phyloP scores from a whole-genome alignment of 1,140 invertebrate species.

The Lepidostoma basale region DNA sequence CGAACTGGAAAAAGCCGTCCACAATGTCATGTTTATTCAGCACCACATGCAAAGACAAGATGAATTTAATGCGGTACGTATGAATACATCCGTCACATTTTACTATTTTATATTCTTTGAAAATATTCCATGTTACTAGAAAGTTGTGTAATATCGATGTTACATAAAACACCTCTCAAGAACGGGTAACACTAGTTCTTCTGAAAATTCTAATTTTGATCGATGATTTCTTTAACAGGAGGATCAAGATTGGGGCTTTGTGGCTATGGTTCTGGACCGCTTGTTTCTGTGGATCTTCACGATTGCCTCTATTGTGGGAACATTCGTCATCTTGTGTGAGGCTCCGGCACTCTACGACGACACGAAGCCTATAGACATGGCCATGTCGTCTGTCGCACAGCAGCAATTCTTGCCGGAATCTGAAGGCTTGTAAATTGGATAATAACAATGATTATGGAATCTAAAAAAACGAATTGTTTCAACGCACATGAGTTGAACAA shows the following conservation, averaged over 20 bases:
- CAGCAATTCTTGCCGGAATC: constrained; percentile 70
- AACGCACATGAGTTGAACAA: too few relatives aligned
- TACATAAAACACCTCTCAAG: too few relatives aligned
- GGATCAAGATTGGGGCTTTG: constrained; percentile 98
- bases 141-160: too few relatives aligned
- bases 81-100: not conserved
- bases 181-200: not conserved
- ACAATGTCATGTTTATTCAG: constrained; percentile 95
- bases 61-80: constrained; percentile 88
- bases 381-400: constrained; percentile 81
- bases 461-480: too few relatives aligned
- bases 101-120: not conserved
- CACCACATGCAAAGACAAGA: constrained; percentile 92
- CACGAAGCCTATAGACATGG: constrained; percentile 87
- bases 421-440: constrained; percentile 28
- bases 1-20: constrained; percentile 90
- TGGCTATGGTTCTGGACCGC: constrained; percentile 98
- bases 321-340: constrained; percentile 85
- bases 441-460: not conserved
- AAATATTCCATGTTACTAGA: not conserved
- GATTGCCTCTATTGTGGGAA: constrained; percentile 88
- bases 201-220: not conserved
- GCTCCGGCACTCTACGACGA: constrained; percentile 90
- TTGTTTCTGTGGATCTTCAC: constrained; percentile 96
- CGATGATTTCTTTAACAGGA: constrained; percentile 66